phyloP scores from a whole-genome alignment of 2,113 vertebrate genomes.

The Pristiophorus japonicus region DNA sequence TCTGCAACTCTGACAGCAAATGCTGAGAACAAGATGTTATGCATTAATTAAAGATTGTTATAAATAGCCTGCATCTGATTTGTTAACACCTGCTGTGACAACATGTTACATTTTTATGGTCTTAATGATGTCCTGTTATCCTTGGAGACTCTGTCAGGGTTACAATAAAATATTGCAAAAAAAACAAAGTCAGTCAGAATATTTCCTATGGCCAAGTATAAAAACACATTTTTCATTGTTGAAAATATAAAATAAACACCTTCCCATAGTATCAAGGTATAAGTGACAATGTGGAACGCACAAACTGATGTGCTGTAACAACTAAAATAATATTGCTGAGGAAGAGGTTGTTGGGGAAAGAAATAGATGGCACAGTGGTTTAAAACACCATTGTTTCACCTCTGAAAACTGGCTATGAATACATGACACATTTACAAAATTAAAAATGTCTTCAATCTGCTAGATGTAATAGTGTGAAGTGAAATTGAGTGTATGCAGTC shows the following conservation, averaged over 20 bases:
- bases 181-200: background rate
- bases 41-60: slow-evolving; percentile 50
- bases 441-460: slow-evolving; percentile 13
- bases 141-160: background rate
- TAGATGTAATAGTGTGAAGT: background rate
- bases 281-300: background rate
- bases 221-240: background rate
- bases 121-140: background rate
- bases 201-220: background rate
- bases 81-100: slow-evolving; percentile 46
- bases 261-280: background rate
- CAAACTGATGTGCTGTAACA: background rate
- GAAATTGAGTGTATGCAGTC: background rate
- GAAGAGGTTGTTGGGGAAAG: background rate
- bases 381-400: background rate
- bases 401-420: background rate
- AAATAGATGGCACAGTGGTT: background rate
- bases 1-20: slow-evolving; percentile 45
- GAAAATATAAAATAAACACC: background rate
- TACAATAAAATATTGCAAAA: background rate
- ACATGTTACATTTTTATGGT: slow-evolving; percentile 29
- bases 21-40: slow-evolving; percentile 49
- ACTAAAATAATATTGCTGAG: background rate
- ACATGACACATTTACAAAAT: background rate
- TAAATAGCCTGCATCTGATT: slow-evolving; percentile 41